A percentile compares a stretch with the other conserved stretches of the same genome.
phyloP scores from a whole-genome alignment of 2,888 invertebrate genomes.

The Arrhopalites spinosus region DNA sequence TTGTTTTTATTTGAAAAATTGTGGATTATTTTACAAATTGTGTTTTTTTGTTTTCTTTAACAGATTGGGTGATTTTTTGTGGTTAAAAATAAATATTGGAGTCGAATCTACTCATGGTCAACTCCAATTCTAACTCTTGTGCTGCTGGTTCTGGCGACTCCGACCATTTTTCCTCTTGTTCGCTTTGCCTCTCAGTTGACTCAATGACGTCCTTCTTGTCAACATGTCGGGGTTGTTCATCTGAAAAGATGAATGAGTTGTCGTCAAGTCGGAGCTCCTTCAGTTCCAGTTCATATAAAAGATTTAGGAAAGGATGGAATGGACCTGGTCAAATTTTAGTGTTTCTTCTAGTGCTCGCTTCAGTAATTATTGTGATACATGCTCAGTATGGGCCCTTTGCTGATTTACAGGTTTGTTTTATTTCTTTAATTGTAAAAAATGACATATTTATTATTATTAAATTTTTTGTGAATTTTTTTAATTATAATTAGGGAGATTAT shows the following conservation, averaged over 20 bases:
- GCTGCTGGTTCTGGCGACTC: no score
- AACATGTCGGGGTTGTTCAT: neutral
- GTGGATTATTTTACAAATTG: no score
- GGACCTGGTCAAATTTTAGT: neutral
- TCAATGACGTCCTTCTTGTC: neutral
- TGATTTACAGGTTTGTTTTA: constrained; percentile 42
- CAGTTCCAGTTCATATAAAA: neutral
- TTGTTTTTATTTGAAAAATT: no score
- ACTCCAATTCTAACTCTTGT: no score
- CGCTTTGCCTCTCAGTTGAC: neutral
- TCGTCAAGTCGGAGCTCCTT: neutral
- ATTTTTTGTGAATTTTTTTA: neutral
- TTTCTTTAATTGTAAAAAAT: neutral
- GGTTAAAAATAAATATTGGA: no score
- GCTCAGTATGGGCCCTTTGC: constrained; percentile 46
- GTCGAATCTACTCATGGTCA: no score
- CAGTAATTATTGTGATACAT: constrained; percentile 34
- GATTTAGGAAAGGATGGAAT: neutral
- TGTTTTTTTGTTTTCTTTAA: no score
- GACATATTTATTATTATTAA: neutral
- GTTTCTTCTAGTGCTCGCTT: constrained; percentile 28
- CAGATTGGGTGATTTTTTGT: no score
- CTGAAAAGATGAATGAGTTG: no score
- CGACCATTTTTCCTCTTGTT: neutral
- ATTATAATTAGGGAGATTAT: neutral